Percentiles rank a stretch among this genome's conserved stretches.
Conservation (phyloP, 2,888 invertebrate genomes). For the Azorinus chamasolen region DNA sequence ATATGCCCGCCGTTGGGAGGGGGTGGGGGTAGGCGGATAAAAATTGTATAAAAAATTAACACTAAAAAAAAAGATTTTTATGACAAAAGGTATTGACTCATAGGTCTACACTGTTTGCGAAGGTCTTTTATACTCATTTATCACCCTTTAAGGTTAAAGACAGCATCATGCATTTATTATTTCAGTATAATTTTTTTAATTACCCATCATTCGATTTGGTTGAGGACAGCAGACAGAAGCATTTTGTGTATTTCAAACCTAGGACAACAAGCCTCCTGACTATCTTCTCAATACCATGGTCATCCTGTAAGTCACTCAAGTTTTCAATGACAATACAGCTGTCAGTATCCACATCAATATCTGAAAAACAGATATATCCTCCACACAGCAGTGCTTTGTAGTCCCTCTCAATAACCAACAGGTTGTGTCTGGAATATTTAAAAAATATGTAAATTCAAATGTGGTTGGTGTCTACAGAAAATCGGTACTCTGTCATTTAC, state of each 20-base stretch:
- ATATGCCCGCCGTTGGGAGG: too few species aligned
- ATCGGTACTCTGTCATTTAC: background rate
- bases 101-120: too few species aligned
- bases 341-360: conserved; percentile 72
- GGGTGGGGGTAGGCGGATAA: too few species aligned
- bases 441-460: background rate
- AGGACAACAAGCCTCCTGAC: conserved; percentile 64
- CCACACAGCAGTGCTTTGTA: conserved; percentile 44
- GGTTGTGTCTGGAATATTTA: conserved; percentile 63
- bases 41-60: too few species aligned
- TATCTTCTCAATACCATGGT: conserved; percentile 57
- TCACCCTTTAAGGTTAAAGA: too few species aligned
- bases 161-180: too few species aligned
- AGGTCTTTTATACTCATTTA: too few species aligned
- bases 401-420: conserved; percentile 69
- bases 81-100: too few species aligned
- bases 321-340: conserved; percentile 66
- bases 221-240: conserved; percentile 69
- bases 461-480: background rate
- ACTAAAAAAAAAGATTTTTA: too few species aligned
- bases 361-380: conserved; percentile 58
- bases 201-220: conserved; percentile 40
- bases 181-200: background rate
- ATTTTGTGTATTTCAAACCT: conserved; percentile 65
- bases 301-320: conserved; percentile 58